Evolutionary conservation across 2,113 vertebrate genomes (phyloP).

Genomic region (Diadophis punctatus): DNA sequence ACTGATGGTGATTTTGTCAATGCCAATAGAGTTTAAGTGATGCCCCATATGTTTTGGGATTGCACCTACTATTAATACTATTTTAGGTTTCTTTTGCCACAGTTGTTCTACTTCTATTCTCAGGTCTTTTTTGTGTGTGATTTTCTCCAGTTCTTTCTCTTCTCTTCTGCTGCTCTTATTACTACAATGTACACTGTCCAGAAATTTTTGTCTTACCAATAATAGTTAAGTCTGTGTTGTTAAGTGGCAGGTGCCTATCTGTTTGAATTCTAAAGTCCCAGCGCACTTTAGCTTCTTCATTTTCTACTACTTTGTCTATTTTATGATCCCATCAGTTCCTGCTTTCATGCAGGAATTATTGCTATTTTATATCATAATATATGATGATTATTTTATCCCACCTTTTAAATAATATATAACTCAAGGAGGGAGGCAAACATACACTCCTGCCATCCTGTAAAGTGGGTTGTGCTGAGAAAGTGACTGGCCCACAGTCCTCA

Average conservation of each 20-base stretch:
- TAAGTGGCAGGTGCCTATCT: not conserved
- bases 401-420: not conserved
- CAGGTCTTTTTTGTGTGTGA: not conserved
- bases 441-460: not conserved
- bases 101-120: not conserved
- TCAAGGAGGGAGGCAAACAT: not conserved
- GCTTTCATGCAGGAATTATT: not conserved
- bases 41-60: not conserved
- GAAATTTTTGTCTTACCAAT: not conserved
- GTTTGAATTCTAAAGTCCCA: not conserved
- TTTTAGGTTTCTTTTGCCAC: not conserved
- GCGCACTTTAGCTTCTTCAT: no score
- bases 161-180: not conserved
- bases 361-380: not conserved
- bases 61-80: not conserved
- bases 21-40: not conserved
- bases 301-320: not conserved
- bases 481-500: not conserved
- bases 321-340: not conserved
- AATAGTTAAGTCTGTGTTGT: not conserved
- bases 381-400: not conserved
- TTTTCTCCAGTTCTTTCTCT: not conserved
- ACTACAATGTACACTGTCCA: not conserved
- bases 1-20: not conserved
- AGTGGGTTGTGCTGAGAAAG: not conserved